These are phyloP conservation scores for Aspidiotus rigidus DNA, from an alignment of 2,888 invertebrate species.

Conservation along the genomic window DNA sequence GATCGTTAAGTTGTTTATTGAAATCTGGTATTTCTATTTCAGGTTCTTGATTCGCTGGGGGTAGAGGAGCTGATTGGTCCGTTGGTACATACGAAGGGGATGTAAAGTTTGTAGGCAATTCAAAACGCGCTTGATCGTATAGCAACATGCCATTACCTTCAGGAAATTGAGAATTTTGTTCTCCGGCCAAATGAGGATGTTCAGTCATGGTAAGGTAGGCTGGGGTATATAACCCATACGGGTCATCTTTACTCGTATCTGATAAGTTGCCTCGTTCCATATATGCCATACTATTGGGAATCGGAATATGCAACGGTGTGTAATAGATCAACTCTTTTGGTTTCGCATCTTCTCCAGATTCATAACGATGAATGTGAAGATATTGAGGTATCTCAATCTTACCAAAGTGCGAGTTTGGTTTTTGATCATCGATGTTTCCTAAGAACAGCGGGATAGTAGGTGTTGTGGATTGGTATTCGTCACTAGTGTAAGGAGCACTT, in stretches of 20 bases:
- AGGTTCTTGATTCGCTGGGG: neutral
- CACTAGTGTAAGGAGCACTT: too few species aligned
- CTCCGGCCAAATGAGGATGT: slow-evolving; percentile 7
- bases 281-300: slow-evolving; percentile 26
- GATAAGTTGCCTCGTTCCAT: slow-evolving; percentile 17
- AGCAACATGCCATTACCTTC: neutral
- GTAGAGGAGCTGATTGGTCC: neutral
- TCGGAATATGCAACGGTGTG: slow-evolving; percentile 21
- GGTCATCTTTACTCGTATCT: neutral
- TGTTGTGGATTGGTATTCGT: neutral
- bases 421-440: neutral
- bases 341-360: slow-evolving; percentile 22
- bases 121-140: neutral
- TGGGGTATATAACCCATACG: neutral
- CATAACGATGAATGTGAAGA: slow-evolving; percentile 28
- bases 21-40: neutral
- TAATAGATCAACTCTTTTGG: slow-evolving; percentile 25
- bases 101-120: neutral
- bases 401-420: neutral
- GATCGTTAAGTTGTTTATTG: neutral
- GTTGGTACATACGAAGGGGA: neutral
- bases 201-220: slow-evolving; percentile 26
- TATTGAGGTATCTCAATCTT: slow-evolving; percentile 26
- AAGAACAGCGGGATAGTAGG: neutral
- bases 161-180: neutral